Percentiles rank a stretch among this genome's conserved stretches.
phyloP scores from a whole-genome alignment of 2,888 invertebrate species.

The Lepidonotus clava region DNA sequence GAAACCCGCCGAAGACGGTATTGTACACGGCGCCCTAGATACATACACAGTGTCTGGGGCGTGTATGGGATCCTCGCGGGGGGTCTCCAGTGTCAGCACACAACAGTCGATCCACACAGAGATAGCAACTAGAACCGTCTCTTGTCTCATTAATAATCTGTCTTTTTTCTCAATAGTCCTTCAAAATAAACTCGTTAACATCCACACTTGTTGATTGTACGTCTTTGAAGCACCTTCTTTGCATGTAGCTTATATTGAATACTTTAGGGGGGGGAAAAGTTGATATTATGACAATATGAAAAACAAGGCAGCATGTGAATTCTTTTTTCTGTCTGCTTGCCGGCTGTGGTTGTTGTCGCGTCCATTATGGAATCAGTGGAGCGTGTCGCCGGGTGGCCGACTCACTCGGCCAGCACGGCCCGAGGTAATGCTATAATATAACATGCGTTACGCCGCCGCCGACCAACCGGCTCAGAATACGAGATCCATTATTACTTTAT shows the following conservation, averaged over 20 bases:
- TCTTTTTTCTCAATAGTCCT: not conserved
- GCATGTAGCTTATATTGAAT: not conserved
- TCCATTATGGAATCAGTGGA: not conserved
- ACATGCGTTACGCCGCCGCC: not conserved
- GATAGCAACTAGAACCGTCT: not conserved
- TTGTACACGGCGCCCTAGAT: not conserved
- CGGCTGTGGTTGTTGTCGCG: not conserved
- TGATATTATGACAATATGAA: not conserved
- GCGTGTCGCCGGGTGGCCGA: not conserved
- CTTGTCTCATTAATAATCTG: not conserved
- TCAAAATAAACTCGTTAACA: constrained; percentile 3
- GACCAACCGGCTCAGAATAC: not conserved
- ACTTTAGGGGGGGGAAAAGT: not conserved
- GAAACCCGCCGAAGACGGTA: not conserved
- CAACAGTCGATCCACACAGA: not conserved
- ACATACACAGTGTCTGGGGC: not conserved
- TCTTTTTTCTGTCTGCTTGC: not conserved
- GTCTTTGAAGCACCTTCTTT: constrained; percentile 13
- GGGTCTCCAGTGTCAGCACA: not conserved
- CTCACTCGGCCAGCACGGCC: not conserved
- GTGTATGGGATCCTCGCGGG: not conserved
- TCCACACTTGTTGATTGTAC: constrained; percentile 9
- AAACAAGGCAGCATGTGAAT: constrained; percentile 10
- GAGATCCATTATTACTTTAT: constrained; percentile 14
- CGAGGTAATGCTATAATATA: not conserved